phyloP scores from a whole-genome alignment of 2,888 invertebrate species.

The Mythimna vitellina region DNA sequence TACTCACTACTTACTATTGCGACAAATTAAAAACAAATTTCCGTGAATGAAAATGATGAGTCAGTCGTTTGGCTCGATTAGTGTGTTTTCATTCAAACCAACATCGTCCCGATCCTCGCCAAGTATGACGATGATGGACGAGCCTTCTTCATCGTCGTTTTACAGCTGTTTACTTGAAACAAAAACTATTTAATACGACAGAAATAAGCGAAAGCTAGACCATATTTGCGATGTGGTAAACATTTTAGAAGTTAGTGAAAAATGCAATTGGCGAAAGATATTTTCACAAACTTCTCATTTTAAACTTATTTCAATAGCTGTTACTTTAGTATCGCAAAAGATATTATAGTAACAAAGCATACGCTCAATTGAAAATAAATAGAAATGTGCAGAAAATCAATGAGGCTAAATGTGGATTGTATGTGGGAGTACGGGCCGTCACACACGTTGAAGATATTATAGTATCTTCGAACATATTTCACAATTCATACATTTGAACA shows the following conservation, averaged over 20 bases:
- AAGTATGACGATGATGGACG: conserved; percentile 70
- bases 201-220: conserved; percentile 13
- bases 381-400: conserved; percentile 34
- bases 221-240: conserved; percentile 23
- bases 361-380: conserved; percentile 5
- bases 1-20: conserved; percentile 56
- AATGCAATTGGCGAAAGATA: conserved; percentile 1
- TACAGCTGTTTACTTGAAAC: conserved; percentile 30
- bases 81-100: conserved; percentile 77
- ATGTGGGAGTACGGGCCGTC: conserved; percentile 16
- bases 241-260: conserved; percentile 5
- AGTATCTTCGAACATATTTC: no score
- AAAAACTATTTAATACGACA: conserved; percentile 8
- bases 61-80: conserved; percentile 81
- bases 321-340: background rate
- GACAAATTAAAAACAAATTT: conserved; percentile 67
- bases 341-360: background rate
- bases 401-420: conserved; percentile 19
- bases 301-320: background rate
- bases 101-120: conserved; percentile 65
- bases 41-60: conserved; percentile 84
- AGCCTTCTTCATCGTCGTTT: conserved; percentile 57
- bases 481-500: no score
- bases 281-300: background rate
- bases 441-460: no score